These are phyloP conservation scores for Lichenostomus cassidix DNA, from an alignment of 2,113 vertebrate genomes.

Conservation along the genomic window DNA sequence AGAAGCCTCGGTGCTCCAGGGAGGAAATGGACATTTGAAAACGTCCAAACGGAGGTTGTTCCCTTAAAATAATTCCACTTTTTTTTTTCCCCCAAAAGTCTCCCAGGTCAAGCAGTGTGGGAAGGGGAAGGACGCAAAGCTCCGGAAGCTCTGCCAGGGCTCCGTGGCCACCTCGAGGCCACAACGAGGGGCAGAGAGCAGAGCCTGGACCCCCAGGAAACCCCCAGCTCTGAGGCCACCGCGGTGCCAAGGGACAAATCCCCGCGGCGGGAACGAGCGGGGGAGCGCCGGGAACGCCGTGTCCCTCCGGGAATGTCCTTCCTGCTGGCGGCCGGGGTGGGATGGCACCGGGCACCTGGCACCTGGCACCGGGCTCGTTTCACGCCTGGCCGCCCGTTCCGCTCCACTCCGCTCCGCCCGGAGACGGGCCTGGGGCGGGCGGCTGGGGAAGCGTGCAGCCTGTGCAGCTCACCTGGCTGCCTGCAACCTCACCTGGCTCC, in stretches of 20 bases:
- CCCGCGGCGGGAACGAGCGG: rapidly evolving
- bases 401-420: neutral
- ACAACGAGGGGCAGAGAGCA: neutral
- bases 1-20: rapidly evolving
- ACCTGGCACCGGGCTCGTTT: neutral
- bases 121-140: neutral
- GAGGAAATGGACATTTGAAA: neutral
- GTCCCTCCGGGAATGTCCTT: neutral
- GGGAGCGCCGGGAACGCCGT: neutral
- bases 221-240: neutral
- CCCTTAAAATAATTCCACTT: neutral
- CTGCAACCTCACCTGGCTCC: neutral
- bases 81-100: neutral
- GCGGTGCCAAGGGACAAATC: neutral
- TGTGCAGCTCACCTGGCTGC: neutral
- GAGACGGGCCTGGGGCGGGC: neutral
- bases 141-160: neutral
- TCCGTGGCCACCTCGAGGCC: neutral
- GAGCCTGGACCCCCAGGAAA: too few relatives aligned
- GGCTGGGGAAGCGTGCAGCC: neutral
- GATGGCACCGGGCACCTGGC: neutral
- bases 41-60: too few relatives aligned
- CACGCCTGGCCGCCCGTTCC: neutral
- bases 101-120: rapidly evolving
- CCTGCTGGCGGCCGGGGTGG: neutral